Percentiles rank a stretch among this genome's conserved stretches.
These are phyloP conservation scores for Xestia c-nigrum DNA, from an alignment of 2,888 invertebrate genomes.

Conservation along the genomic window DNA sequence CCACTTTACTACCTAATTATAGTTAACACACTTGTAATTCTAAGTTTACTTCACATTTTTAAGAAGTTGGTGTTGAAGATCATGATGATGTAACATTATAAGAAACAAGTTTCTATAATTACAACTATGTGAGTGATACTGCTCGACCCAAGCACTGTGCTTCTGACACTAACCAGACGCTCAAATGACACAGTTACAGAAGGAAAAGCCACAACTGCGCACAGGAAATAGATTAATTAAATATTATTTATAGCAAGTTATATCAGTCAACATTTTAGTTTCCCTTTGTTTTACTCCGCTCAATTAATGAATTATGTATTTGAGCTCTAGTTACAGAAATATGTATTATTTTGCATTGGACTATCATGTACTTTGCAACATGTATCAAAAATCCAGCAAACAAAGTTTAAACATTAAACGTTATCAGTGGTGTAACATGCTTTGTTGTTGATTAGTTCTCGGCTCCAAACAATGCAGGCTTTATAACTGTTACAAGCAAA, in stretches of 20 bases:
- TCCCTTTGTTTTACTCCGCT: slow-evolving; percentile 9
- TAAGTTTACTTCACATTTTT: background rate
- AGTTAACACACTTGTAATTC: background rate
- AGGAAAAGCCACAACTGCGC: slow-evolving; percentile 14
- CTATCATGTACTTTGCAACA: background rate
- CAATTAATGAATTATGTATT: background rate
- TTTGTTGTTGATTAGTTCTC: background rate
- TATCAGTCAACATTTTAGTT: slow-evolving; percentile 33
- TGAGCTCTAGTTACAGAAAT: background rate
- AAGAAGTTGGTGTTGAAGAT: background rate
- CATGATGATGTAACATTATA: slow-evolving; percentile 3
- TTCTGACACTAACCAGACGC: background rate
- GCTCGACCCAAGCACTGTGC: background rate
- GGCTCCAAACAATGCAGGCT: background rate
- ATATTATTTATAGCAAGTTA: slow-evolving; percentile 47
- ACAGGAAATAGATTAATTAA: slow-evolving; percentile 36
- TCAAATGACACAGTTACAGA: background rate
- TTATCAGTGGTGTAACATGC: background rate
- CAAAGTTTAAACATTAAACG: background rate
- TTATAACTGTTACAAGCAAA: background rate
- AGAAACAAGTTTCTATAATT: too few species aligned
- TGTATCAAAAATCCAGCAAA: background rate
- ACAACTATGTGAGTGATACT: background rate
- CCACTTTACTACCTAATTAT: background rate
- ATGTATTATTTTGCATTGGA: slow-evolving; percentile 12